Percentiles rank a stretch among this genome's conserved stretches.
Conservation (phyloP, 2,888 invertebrate species). For the Hartigia nigra region DNA sequence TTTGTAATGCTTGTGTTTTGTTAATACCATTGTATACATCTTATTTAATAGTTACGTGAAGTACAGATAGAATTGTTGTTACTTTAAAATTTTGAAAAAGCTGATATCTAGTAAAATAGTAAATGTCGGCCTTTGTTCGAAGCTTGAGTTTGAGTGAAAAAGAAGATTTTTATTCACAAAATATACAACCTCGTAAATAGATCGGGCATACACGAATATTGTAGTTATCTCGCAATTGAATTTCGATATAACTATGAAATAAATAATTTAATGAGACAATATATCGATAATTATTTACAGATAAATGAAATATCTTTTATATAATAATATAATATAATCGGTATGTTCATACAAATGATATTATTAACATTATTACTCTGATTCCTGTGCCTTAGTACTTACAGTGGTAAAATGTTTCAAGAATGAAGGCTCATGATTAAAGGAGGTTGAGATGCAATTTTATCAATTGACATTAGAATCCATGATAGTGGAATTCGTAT, state of each 20-base stretch:
- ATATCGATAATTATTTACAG: slow-evolving; percentile 33
- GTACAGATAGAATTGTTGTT: slow-evolving; percentile 26
- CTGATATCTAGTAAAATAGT: slow-evolving; percentile 1
- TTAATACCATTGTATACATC: slow-evolving; percentile 19
- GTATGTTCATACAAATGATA: neutral
- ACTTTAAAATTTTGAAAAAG: slow-evolving; percentile 31
- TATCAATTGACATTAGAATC: neutral
- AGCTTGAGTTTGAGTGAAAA: slow-evolving; percentile 3
- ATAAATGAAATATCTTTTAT: neutral
- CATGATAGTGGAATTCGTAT: neutral
- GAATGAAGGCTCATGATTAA: neutral
- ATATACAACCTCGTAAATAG: slow-evolving; percentile 17
- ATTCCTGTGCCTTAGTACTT: neutral
- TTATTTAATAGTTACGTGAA: slow-evolving; percentile 22
- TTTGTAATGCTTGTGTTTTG: neutral
- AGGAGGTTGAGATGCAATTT: neutral
- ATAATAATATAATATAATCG: neutral
- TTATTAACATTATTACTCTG: neutral
- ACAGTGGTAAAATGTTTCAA: neutral
- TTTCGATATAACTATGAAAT: slow-evolving; percentile 30
- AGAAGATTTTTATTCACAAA: slow-evolving; percentile 45
- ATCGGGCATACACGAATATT: slow-evolving; percentile 6
- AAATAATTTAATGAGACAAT: slow-evolving; percentile 35
- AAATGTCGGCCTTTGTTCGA: neutral
- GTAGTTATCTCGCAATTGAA: neutral